Evolutionary conservation across 2,888 invertebrate genomes (phyloP).

Genomic region (Scaptomyza cyrtandrae): DNA sequence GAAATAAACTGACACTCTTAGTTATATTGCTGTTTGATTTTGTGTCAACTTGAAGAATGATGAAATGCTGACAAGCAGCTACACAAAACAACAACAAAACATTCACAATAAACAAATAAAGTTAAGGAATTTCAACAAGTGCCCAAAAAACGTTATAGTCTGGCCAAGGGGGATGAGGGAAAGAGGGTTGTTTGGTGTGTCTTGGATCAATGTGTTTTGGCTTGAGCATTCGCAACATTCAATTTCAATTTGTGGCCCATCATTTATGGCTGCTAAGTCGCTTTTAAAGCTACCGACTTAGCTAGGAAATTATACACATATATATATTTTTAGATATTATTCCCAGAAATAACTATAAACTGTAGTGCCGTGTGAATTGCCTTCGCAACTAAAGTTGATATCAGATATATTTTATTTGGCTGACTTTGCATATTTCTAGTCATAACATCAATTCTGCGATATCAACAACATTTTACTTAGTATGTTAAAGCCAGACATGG

Average conservation of each 20-base stretch:
- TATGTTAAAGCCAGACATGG: slow-evolving; percentile 57
- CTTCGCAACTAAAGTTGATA: slow-evolving; percentile 28
- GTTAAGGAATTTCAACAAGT: slow-evolving; percentile 46
- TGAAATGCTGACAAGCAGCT: slow-evolving; percentile 60
- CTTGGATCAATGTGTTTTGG: slow-evolving; percentile 40
- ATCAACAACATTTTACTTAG: slow-evolving; percentile 33
- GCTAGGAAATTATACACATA: not conserved
- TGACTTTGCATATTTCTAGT: slow-evolving; percentile 49
- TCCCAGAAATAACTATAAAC: slow-evolving; percentile 28
- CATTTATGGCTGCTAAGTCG: slow-evolving; percentile 16
- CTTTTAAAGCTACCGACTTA: slow-evolving; percentile 11
- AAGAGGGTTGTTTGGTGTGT: not conserved
- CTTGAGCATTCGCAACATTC: slow-evolving; percentile 28
- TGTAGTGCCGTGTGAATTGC: slow-evolving; percentile 62
- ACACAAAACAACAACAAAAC: not conserved
- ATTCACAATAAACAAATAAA: slow-evolving; percentile 9
- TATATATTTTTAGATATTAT: slow-evolving; percentile 30
- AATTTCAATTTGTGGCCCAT: slow-evolving; percentile 1
- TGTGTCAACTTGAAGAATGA: slow-evolving; percentile 65
- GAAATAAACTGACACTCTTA: slow-evolving; percentile 58
- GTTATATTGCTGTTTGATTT: slow-evolving; percentile 57
- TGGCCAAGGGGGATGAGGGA: not conserved
- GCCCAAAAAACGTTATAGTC: not conserved
- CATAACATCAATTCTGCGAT: slow-evolving; percentile 34
- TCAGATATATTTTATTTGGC: slow-evolving; percentile 38